These are phyloP conservation scores for Gobionotothen gibberifrons DNA, from an alignment of 2,797 vertebrate genomes.

Conservation along the genomic window DNA sequence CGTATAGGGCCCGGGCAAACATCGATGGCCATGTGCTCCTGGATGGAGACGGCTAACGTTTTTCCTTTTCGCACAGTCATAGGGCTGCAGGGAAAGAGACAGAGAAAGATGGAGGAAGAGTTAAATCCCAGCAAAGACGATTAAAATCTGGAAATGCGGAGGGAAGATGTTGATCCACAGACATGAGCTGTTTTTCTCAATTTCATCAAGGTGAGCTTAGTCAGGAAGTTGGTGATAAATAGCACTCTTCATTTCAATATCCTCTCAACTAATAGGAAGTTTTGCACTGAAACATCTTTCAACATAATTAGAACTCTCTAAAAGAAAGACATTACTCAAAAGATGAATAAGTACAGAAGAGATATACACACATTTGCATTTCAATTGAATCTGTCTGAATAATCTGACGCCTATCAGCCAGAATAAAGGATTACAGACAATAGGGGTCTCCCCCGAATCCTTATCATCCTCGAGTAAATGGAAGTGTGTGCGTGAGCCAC, in stretches of 20 bases:
- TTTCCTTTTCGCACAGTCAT: constrained; percentile 83
- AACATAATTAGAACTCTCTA: constrained; percentile 45
- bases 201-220: constrained; percentile 14
- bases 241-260: constrained; percentile 10
- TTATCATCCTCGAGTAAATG: constrained; percentile 52
- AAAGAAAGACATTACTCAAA: constrained; percentile 43
- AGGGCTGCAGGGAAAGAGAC: constrained; percentile 59
- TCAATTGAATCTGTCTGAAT: constrained; percentile 59
- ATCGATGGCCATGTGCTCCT: constrained; percentile 91
- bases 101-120: background rate
- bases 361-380: constrained; percentile 64
- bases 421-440: constrained; percentile 50
- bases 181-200: constrained; percentile 7
- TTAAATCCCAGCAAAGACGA: background rate
- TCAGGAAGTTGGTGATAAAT: constrained; percentile 6
- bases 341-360: constrained; percentile 44
- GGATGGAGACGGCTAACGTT: constrained; percentile 86
- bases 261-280: constrained; percentile 8
- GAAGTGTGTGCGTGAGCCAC: constrained; percentile 13
- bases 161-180: background rate
- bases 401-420: constrained; percentile 34
- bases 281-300: constrained; percentile 32
- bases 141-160: background rate
- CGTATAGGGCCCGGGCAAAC: constrained; percentile 88
- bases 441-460: constrained; percentile 42